Percentiles rank a stretch among this genome's conserved stretches.
Evolutionary conservation across 2,888 invertebrate genomes (phyloP).

Genomic region (Chrysopilus asiliformis): DNA sequence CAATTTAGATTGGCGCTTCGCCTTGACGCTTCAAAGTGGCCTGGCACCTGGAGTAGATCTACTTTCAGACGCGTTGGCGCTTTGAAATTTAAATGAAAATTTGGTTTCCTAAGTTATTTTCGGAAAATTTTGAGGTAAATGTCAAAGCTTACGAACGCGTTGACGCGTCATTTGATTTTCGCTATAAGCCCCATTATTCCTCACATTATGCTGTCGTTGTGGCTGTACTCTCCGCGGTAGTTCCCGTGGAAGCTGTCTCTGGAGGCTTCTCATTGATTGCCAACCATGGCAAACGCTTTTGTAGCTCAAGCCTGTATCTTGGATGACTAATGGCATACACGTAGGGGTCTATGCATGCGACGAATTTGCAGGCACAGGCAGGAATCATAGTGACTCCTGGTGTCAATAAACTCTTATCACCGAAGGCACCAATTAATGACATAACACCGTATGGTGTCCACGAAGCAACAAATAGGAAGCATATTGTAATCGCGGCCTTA

Average conservation of each 20-base stretch:
- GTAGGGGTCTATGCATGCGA: conserved; percentile 85
- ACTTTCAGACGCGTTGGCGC: too few species aligned
- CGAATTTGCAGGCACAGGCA: conserved; percentile 72
- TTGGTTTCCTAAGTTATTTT: too few species aligned
- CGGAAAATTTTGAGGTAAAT: too few species aligned
- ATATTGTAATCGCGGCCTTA: conserved; percentile 76
- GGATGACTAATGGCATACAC: conserved; percentile 87
- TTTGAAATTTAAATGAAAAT: too few species aligned
- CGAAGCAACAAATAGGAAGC: conserved; percentile 70
- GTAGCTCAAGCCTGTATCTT: conserved; percentile 66
- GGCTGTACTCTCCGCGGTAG: conserved; percentile 21
- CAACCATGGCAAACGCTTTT: conserved; percentile 62
- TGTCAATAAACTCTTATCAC: conserved; percentile 56
- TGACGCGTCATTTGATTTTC: too few species aligned
- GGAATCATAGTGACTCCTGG: conserved; percentile 73
- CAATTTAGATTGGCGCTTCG: too few species aligned
- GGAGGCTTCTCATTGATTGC: conserved; percentile 49
- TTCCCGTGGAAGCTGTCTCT: conserved; percentile 45
- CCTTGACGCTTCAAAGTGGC: too few species aligned
- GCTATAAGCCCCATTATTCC: too few species aligned
- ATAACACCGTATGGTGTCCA: conserved; percentile 85
- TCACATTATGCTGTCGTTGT: conserved; percentile 3
- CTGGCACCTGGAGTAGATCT: too few species aligned
- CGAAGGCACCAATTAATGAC: conserved; percentile 70
- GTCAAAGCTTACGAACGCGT: too few species aligned